Base-by-base conservation (phyloP, 2,888 invertebrate species). In the Zygothrica quintamaculata region DNA sequence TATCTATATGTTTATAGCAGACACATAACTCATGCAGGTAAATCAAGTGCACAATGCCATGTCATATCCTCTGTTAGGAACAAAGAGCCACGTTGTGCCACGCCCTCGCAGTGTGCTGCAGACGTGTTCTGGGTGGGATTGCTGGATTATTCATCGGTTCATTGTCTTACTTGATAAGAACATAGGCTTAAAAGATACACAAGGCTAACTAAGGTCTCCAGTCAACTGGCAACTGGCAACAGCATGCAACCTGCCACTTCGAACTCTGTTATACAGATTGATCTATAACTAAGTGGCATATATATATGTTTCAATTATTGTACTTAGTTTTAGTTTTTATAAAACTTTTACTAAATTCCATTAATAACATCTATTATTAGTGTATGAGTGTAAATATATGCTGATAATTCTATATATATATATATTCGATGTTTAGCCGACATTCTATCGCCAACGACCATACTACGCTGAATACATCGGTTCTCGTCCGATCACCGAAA, bases 401-500 rank as follows among this genome's bases (percentile, higher is more conserved):
- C n/a, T n/a, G n/a, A n/a, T n/a, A 29, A 29, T 29, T 22, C 18
- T 8, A 9, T 29, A 29, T 9, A 9, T 26, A 26, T 26, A 26
- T 26, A 26, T 6, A 26, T 26, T 6, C 26, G n/a, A 3, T 7
- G 2, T 29, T 29, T n/a, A 29, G n/a, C 29, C n/a, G 5, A 3
- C 2, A 7, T 5, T 9, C 29, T 29, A 9, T 37, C 47, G 39
- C 52, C 52, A 53, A 53, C 52, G 52, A 53, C 43, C 52, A 53
- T 56, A 56, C 52, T 26, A 43, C 25, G 33, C 4, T 48, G 34
- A 40, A 29, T 40, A 44, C 55, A 50, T 55, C 55, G 55, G 40
- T 47, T 55, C 46, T 55, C 55, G 55, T 47, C 55, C 25, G 47
- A 56, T 47, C 55, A 56, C 55, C 46, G 55, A 56, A 56, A 56